phyloP scores from a whole-genome alignment of 1,140 invertebrate genomes.

The Metaphire vulgaris region DNA sequence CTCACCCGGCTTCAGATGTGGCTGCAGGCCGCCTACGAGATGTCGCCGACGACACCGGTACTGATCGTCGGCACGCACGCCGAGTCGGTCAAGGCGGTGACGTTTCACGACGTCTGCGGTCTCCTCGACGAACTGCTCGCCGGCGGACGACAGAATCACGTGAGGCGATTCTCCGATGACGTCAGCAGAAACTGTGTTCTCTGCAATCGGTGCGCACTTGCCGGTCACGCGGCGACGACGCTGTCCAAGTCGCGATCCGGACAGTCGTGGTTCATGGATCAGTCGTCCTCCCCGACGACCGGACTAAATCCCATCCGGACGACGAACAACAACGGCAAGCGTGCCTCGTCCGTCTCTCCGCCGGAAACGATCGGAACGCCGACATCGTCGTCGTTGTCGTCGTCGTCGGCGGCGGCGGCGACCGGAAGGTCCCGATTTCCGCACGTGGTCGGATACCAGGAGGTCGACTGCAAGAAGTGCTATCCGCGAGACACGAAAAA shows the following conservation, averaged over 20 bases:
- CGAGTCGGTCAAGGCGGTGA: constrained; percentile 26
- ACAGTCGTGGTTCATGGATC: constrained; percentile 23
- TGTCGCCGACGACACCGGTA: constrained; percentile 28
- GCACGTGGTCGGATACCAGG: constrained; percentile 29
- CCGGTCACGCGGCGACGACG: constrained; percentile 14
- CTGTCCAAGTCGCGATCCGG: constrained; percentile 24
- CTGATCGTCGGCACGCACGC: constrained; percentile 29
- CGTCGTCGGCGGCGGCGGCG: too few relatives aligned
- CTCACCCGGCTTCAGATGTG: constrained; percentile 30
- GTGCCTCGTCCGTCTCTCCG: too few relatives aligned
- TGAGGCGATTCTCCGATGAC: constrained; percentile 6
- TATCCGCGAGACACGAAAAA: constrained; percentile 29
- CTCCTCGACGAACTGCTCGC: constrained; percentile 21
- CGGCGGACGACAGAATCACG: constrained; percentile 18
- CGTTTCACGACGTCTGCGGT: constrained; percentile 25
- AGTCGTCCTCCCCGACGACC: background rate
- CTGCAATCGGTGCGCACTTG: constrained; percentile 10
- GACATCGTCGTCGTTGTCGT: background rate
- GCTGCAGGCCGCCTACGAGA: constrained; percentile 28
- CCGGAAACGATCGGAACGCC: too few relatives aligned
- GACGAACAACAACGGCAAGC: too few relatives aligned
- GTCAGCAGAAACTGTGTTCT: constrained; percentile 21
- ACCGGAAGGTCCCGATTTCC: background rate
- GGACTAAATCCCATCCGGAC: background rate
- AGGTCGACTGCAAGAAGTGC: constrained; percentile 24